Evolutionary conservation across 1,140 invertebrate genomes (phyloP).

Genomic region (Carposina sasakii): DNA sequence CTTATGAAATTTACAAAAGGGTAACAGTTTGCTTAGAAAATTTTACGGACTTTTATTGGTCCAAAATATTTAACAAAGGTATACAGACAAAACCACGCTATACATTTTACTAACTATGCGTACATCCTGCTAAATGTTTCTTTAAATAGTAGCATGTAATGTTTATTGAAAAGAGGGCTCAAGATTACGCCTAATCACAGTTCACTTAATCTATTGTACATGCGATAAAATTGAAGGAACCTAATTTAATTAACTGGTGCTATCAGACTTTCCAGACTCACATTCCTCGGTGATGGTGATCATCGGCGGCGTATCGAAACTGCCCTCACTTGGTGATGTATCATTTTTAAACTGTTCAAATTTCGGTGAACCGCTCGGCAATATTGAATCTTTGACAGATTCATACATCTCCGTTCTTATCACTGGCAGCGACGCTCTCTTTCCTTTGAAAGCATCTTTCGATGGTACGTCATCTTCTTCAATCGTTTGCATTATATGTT

Average conservation of each 20-base stretch:
- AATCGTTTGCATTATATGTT: conserved; percentile 47
- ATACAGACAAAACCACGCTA: too few relatives aligned
- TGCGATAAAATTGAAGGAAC: conserved; percentile 1
- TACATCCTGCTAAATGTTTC: too few relatives aligned
- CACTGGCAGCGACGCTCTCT: conserved; percentile 56
- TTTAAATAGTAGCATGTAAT: too few relatives aligned
- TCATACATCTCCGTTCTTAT: conserved; percentile 63
- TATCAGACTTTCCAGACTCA: conserved; percentile 55
- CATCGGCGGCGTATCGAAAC: conserved; percentile 55
- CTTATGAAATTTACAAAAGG: too few relatives aligned
- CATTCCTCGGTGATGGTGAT: conserved; percentile 69
- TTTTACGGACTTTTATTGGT: too few relatives aligned
- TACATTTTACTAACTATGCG: too few relatives aligned
- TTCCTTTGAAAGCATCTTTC: conserved; percentile 47
- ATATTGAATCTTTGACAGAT: conserved; percentile 54
- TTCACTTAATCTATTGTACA: conserved; percentile 2
- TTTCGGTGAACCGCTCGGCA: conserved; percentile 55
- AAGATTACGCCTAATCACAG: conserved; percentile 6
- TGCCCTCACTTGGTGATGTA: conserved; percentile 49
- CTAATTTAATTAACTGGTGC: conserved; percentile 57
- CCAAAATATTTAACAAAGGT: too few relatives aligned
- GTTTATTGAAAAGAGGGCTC: too few relatives aligned
- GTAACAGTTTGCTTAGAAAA: too few relatives aligned
- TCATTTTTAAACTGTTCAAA: conserved; percentile 67
- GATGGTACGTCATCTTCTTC: conserved; percentile 47